Base-by-base conservation (phyloP, 2,888 invertebrate genomes). In the Netelia melanura region DNA sequence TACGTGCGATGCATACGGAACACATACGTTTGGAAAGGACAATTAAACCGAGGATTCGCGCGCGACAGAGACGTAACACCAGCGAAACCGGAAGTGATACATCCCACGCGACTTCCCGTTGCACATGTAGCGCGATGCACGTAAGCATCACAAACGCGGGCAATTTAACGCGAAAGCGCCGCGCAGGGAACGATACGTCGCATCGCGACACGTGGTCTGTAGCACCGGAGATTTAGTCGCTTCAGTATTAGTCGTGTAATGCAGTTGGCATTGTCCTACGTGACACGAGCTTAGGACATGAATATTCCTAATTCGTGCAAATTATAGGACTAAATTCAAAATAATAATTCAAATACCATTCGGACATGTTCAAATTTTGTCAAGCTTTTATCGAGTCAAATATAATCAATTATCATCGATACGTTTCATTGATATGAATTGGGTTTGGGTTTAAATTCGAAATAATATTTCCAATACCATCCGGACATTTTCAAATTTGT, bases 61-160 rank as follows among this genome's bases (percentile, higher is more conserved):
- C 72, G 44, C 62, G 78, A 71, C 61, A 62, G 25, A 48, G 62
- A 48, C 14, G 14, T 75, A 52, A 64, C 79, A 70, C 83, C 74
- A 44, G 54, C 38, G 48, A 70, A 17, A 62, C 74, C 75, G 83
- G 83, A 83, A 83, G 79, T 75, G 79, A 79, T 83, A 70, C 70
- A 83, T 79, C 56, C 79, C 70, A 67, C 79, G 58, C 62, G 56
- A 70, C 62, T 83, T 83, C 74, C 83, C 21, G 62, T 75, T 75
- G 79, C 79, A 70, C 52, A 79, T 56, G 78, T 75, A 56, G 48
- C 75, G 79, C 70, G 83, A 64, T 61, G 64, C 68, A 83, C 83
- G 79, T 83, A 70, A 83, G 83, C 79, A 75, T 75, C 48, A 48
- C 74, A 75, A 56, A 62, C 62, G 52, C 54, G 21, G 72, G 44